Evolutionary conservation across 2,888 invertebrate species (phyloP), one percentile per base, ranked within the genome.

Genomic region (Notocelia uddmanniana): DNA sequence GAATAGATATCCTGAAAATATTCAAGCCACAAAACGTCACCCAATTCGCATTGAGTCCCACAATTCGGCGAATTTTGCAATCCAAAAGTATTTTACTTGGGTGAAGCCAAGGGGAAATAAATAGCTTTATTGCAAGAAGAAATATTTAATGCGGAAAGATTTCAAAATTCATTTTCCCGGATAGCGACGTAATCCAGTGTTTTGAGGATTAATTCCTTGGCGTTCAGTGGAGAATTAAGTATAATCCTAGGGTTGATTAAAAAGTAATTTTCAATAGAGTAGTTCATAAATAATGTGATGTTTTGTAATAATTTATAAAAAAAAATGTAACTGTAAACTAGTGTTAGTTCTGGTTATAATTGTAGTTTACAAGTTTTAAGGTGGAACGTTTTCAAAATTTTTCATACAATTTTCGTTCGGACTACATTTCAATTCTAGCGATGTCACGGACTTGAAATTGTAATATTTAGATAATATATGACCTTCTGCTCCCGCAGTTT

Each of bases 241-340:
- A 41, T 19, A 52, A 54, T 64, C 37, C 37, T 37, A 54, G 37
- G 21, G 54, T 21, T 54, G 64, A 64, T 37, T n/a, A 5, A 26
- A 52, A 52, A 37, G 52, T 64, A 26, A 37, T 54, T 37, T 64
- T 54, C 54, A 23, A 52, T 54, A 21, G 21, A 64, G 34, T 54
- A n/a, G n/a, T 54, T 63, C 15, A 13, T 41, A 15, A 41, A 41
- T 41, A 13, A 5, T 41, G 3, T 26, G n/a, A n/a, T n/a, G n/a
- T n/a, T n/a, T n/a, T n/a, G n/a, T n/a, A n/a, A n/a, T n/a, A n/a
- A n/a, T n/a, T n/a, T n/a, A n/a, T n/a, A n/a, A n/a, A n/a, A n/a
- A n/a, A n/a, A n/a, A n/a, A n/a, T n/a, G n/a, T n/a, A n/a, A n/a
- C n/a, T n/a, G n/a, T n/a, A n/a, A n/a, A n/a, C n/a, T n/a, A n/a